Percentiles rank a stretch among this genome's conserved stretches.
These are phyloP conservation scores for Lucifuga dentata DNA, from an alignment of 2,113 vertebrate genomes.

Conservation along the genomic window DNA sequence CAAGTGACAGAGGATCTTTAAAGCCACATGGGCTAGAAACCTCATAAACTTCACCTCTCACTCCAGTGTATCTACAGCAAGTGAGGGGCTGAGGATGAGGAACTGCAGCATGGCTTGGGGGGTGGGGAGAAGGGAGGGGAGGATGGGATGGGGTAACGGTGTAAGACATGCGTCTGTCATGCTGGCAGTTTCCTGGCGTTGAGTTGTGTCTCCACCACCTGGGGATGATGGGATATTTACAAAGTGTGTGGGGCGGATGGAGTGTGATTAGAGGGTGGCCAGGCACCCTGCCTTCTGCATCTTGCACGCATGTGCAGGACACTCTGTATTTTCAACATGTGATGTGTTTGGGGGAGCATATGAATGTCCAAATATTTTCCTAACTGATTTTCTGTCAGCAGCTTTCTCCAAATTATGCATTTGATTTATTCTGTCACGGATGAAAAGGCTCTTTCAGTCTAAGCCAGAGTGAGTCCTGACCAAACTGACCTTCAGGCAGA, in stretches of 20 bases:
- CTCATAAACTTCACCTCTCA: constrained; percentile 3
- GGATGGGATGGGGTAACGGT: constrained; percentile 11
- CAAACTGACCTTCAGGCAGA: constrained; percentile 30
- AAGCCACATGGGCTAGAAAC: neutral
- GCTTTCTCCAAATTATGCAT: constrained; percentile 74
- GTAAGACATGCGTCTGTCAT: constrained; percentile 55
- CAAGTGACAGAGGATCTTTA: neutral
- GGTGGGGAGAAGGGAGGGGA: neutral
- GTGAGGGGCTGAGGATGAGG: constrained; percentile 1
- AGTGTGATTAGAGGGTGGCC: constrained; percentile 45
- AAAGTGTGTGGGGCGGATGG: constrained; percentile 47
- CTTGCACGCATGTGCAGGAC: constrained; percentile 49
- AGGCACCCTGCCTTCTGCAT: constrained; percentile 27
- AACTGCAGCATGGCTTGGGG: neutral
- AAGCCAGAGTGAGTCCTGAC: constrained; percentile 10
- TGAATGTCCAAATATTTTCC: constrained; percentile 76
- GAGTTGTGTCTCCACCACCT: constrained; percentile 53
- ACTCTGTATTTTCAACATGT: constrained; percentile 70
- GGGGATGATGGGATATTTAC: constrained; percentile 68
- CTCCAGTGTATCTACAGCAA: neutral
- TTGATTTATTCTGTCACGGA: constrained; percentile 71
- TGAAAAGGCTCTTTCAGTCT: constrained; percentile 77
- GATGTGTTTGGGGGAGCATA: constrained; percentile 62
- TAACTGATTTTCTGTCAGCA: constrained; percentile 79
- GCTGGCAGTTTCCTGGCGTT: constrained; percentile 56